phyloP scores from a whole-genome alignment of 2,888 invertebrate genomes.

The Catocala fraxini region DNA sequence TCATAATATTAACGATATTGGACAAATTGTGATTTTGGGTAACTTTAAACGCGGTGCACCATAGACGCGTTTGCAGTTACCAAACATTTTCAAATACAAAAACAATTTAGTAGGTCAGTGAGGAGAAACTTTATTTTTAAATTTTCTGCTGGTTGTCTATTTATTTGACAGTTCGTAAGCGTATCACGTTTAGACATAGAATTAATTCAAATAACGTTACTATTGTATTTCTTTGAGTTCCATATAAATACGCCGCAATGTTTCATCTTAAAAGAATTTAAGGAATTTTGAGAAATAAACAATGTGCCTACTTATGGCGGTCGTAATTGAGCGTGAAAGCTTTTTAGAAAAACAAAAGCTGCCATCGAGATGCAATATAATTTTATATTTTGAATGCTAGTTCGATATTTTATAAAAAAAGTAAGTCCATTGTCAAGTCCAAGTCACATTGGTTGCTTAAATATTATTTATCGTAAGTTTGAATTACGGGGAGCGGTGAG shows the following conservation, averaged over 20 bases:
- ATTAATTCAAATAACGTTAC: constrained; percentile 35
- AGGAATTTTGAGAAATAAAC: constrained; percentile 19
- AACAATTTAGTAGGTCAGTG: neutral
- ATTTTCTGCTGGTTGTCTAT: constrained; percentile 8
- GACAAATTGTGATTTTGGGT: no score
- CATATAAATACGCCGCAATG: constrained; percentile 7
- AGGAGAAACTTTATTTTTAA: constrained; percentile 8
- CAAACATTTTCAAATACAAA: neutral
- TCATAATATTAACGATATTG: no score
- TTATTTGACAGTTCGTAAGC: constrained; percentile 18
- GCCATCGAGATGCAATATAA: constrained; percentile 11
- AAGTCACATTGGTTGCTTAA: no score
- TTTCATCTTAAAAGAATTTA: constrained; percentile 14
- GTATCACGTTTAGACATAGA: constrained; percentile 28
- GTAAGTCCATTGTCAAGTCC: no score
- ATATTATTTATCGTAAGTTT: no score
- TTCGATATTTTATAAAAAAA: no score
- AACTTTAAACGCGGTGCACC: neutral
- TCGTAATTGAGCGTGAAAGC: constrained; percentile 14
- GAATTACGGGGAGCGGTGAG: no score
- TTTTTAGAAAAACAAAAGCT: constrained; percentile 14
- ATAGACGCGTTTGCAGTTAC: neutral
- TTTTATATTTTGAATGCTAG: neutral
- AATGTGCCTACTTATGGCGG: constrained; percentile 6
- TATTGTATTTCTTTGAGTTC: constrained; percentile 21